Evolutionary conservation across 2,797 vertebrate genomes (phyloP), one percentile per base, ranked within the genome.

Genomic region (Pseudopleuronectes americanus): DNA sequence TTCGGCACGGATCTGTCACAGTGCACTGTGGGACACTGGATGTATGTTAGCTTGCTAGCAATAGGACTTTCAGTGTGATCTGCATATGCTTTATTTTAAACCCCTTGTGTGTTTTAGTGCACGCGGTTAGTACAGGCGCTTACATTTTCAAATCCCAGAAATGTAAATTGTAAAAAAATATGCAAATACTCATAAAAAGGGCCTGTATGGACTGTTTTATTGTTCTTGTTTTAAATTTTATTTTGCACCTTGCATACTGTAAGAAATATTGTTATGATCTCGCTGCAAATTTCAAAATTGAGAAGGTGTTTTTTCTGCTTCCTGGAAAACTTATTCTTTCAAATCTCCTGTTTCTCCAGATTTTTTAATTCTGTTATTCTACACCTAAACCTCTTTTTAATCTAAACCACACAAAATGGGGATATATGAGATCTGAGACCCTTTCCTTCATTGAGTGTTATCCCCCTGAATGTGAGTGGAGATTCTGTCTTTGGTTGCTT

Each of bases 1-100:
- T 94, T 93, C 93, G 88, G 85, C 91, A 82, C 83, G 84, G 92
- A 87, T 91, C 84, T 86, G 86, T 92, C 89, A 87, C 85, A 83
- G 80, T 68, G 83, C 83, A 84, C 88, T 85, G 84, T 90, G 87
- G 88, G 88, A 93, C 81, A 64, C 85, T 85, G 81, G 75, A 81
- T 88, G 84, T 86, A 80, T 87, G 89, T 83, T 83, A 79, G 85
- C 81, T 79, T 77, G 82, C 74, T 81, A 80, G 75, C 87, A 81
- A 74, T 85, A 87, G 79, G 80, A 83, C 85, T 84, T 89, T 80
- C 69, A 76, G 81, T 79, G 70, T 74, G 71, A 89, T 90, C 86
- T 86, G 79, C 85, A 80, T 84, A 79, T 73, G 73, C 74, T 88
- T 92, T 87, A 79, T 83, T 84, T 87, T 64, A 86, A 91, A 80